These are phyloP conservation scores for Cladorhizidae sp. DNA, from an alignment of 37 sponge, comb jelly and placozoan species.

Conservation along the genomic window DNA sequence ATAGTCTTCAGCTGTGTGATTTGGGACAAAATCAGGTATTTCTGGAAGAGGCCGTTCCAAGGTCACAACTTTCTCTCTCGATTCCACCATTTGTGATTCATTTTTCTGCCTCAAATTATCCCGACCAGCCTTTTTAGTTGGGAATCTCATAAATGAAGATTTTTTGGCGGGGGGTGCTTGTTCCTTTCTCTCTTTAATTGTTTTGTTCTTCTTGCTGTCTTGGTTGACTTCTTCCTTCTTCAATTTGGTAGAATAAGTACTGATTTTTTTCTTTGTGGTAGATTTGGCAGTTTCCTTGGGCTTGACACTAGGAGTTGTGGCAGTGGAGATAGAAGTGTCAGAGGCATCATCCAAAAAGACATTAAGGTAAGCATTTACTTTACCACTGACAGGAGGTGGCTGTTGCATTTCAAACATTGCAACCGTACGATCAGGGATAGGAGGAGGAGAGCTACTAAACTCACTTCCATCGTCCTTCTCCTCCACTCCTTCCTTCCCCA, in stretches of 20 bases:
- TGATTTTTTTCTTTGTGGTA: background rate
- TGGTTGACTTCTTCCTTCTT: too few relatives aligned
- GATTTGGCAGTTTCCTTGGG: background rate
- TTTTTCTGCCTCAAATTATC: background rate
- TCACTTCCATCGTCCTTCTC: background rate
- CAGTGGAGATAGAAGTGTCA: background rate
- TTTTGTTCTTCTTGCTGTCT: background rate
- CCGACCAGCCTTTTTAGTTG: background rate
- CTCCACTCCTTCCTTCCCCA: background rate
- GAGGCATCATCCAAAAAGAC: background rate
- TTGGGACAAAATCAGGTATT: background rate
- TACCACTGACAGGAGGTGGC: background rate
- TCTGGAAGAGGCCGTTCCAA: background rate
- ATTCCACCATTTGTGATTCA: too few relatives aligned
- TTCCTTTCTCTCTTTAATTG: too few relatives aligned
- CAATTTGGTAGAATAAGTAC: background rate
- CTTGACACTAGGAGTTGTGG: background rate
- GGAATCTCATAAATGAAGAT: background rate
- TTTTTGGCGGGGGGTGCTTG: background rate
- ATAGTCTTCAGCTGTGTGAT: constrained; percentile 15
- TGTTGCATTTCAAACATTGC: constrained; percentile 1
- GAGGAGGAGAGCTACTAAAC: background rate
- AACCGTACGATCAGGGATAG: constrained; percentile 1
- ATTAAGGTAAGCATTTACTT: background rate
- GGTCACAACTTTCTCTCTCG: too few relatives aligned